Evolutionary conservation across 2,113 vertebrate species (phyloP), one percentile per base, ranked within the genome.

Genomic region (Rana temporaria): DNA sequence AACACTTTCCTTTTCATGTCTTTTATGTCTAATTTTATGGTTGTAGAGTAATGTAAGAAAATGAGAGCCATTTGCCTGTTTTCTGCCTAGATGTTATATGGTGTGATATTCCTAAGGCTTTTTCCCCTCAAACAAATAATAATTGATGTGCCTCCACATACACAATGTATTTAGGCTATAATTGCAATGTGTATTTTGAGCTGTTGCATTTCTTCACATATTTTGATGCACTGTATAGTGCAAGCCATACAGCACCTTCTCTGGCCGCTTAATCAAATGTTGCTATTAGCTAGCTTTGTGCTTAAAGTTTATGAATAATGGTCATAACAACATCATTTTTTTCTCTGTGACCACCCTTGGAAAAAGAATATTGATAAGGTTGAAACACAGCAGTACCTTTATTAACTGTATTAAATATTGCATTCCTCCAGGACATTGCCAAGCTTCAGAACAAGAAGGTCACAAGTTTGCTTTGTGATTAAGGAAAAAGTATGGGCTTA

Each of bases 11-110:
- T 73, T 75, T 75, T 34, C 18, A n/a, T 60, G 11, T 34, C 4
- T 38, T 81, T 81, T 81, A 67, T 79, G 17, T 79, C 17, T 63
- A 64, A 81, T 81, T 63, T 72, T 81, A 81, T 63, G 38, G 55
- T 52, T 53, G 38, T 72, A 62, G 38, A 52, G 68, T 62, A 81
- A 81, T 81, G 20, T 42, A 72, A n/a, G 55, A 17, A 72, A 72
- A 71, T 64, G 17, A 63, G 68, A 79, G 32, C 2, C 52, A 57
- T 67, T 81, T 53, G 38, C 42, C 22, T 55, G 42, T 81, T 65
- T 73, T 81, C 55, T 73, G 60, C 34, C 8, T 38, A 24, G 69
- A 48, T 65, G 16, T 65, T 48, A 73, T 64, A 63, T 63, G 32
- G 17, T 48, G 22, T 68, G 52, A 34, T 26, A 66, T 34, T 59